phyloP scores from a whole-genome alignment of 2,113 vertebrate species.

The Caretta caretta region DNA sequence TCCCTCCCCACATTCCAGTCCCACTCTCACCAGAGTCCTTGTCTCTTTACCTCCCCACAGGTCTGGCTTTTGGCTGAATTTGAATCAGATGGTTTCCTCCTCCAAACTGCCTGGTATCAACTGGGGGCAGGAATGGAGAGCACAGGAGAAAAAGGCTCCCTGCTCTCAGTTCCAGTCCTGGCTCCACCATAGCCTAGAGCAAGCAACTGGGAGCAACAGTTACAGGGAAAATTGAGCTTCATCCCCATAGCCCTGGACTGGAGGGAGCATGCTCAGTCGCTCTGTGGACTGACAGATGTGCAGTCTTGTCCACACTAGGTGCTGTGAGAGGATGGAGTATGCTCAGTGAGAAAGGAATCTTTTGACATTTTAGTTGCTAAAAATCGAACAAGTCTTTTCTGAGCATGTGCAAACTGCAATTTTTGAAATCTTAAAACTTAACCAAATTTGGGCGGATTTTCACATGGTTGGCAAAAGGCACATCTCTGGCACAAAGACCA shows the following conservation, averaged over 20 bases:
- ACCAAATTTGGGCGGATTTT: background rate
- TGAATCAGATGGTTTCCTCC: background rate
- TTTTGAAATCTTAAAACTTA: background rate
- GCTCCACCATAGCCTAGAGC: background rate
- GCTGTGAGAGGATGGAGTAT: background rate
- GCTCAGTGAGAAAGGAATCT: background rate
- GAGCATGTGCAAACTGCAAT: background rate
- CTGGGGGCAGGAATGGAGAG: background rate
- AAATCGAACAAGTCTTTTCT: background rate
- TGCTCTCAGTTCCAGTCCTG: background rate
- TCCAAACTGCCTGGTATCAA: background rate
- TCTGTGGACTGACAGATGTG: background rate
- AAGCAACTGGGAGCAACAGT: background rate
- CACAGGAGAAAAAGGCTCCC: background rate
- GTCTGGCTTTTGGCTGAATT: fast-evolving
- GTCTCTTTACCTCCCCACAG: fast-evolving
- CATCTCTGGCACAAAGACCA: background rate
- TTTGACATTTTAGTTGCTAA: background rate
- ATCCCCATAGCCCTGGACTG: background rate
- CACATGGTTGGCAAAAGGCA: background rate
- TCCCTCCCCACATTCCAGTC: background rate
- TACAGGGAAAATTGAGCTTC: background rate
- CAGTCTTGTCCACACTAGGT: background rate
- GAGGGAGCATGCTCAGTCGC: background rate
- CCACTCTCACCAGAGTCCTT: background rate